A percentile compares a stretch with the other conserved stretches of the same genome.
Evolutionary conservation across 2,113 vertebrate species (phyloP).

Genomic region (Carettochelys insculpta): DNA sequence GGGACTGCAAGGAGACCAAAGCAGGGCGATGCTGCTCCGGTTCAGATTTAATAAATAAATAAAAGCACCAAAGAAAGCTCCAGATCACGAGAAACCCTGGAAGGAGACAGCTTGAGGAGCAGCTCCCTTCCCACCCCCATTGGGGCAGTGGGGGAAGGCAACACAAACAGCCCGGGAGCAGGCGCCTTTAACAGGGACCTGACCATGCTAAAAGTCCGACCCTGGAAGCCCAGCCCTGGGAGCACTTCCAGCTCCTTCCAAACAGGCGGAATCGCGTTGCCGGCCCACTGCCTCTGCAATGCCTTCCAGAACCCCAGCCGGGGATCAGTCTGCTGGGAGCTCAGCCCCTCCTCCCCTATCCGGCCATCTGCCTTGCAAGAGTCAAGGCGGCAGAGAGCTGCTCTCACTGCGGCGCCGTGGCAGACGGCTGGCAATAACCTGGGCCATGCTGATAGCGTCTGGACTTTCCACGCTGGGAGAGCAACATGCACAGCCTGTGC

Average conservation of each 20-base stretch:
- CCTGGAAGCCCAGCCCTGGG: not conserved
- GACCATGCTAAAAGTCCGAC: not conserved
- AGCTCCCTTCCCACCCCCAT: too few relatives aligned
- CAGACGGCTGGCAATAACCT: not conserved
- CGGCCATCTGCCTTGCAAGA: not conserved
- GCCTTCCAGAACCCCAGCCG: not conserved
- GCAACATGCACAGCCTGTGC: not conserved
- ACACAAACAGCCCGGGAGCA: not conserved
- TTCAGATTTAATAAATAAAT: too few relatives aligned
- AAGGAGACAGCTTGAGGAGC: not conserved
- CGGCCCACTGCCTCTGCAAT: not conserved
- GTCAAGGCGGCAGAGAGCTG: not conserved
- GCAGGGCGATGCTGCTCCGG: too few relatives aligned
- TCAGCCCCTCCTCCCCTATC: not conserved
- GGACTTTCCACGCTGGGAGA: not conserved
- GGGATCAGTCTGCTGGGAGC: not conserved
- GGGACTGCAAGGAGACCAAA: too few relatives aligned
- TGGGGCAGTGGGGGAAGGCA: too few relatives aligned
- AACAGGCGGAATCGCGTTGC: not conserved
- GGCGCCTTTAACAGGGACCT: too few relatives aligned
- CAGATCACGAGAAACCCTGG: not conserved
- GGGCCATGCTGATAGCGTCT: not conserved
- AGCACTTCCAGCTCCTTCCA: not conserved
- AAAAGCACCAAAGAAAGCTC: too few relatives aligned
- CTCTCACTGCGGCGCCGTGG: not conserved